Evolutionary conservation across 2,797 vertebrate genomes (phyloP), one percentile per base, ranked within the genome.

Genomic region (Phalanger gymnotis): DNA sequence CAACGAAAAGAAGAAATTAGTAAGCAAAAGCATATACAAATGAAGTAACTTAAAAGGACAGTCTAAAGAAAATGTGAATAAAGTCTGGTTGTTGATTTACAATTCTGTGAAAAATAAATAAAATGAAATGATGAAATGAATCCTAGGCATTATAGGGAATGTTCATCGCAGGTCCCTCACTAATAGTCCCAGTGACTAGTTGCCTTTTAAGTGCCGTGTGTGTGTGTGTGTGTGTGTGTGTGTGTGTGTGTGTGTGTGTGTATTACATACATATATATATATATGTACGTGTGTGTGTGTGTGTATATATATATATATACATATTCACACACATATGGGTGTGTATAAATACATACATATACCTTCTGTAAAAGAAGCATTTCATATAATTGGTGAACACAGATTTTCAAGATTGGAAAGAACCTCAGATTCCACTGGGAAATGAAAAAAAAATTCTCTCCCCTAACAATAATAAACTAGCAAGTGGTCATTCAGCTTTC

Each of bases 1-100:
- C 58, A 94, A 12, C 47, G 2, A 30, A 14, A 93, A 94, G 55
- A 91, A 81, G 57, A 95, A 90, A 96, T 97, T 94, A 94, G 54
- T n/a, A 51, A 53, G 93, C 93, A 61, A 81, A 96, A 95, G 51
- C 13, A 73, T 91, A 95, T 53, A 92, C 3, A 28, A 89, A 94
- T 34, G 89, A 61, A 90, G 53, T 4, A 93, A 95, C 52, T 53
- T 92, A 92, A 90, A 90, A 91, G 10, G 56, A 6, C 22, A 94
- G 31, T 91, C 53, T 96, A 93, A 51, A 90, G 0, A 73, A 54
- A 96, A 93, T 57, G 40, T 57, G 92, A 57, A 27, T 53, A 90
- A 90, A 11, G 31, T 19, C 54, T 25, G 54, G 4, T 55, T 61
- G 56, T 22, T 81, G 92, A 91, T 94, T 90, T 90, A 16, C 47